Conservation (phyloP, 2,888 invertebrate species). For the Eupithecia inturbata region DNA sequence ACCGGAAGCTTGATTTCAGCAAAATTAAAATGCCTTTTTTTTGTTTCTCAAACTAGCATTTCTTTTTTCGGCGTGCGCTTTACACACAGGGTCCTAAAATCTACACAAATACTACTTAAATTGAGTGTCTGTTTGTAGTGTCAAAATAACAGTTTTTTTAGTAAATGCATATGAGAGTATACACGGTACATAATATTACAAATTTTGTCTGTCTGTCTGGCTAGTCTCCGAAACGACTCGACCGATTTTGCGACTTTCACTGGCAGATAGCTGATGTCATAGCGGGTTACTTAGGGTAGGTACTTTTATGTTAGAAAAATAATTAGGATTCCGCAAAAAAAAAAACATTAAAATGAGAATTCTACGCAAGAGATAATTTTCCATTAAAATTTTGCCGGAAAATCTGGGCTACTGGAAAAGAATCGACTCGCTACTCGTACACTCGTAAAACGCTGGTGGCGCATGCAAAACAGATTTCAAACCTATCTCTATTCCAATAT, state of each 20-base stretch:
- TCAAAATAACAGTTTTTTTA: not conserved
- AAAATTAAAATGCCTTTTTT: slow-evolving; percentile 8
- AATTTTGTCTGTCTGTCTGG: not conserved
- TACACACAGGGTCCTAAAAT: not conserved
- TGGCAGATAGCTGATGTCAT: too few species aligned
- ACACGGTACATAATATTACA: not conserved
- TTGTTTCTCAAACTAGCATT: not conserved
- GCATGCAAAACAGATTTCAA: not conserved
- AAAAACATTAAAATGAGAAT: not conserved
- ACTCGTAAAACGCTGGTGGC: not conserved
- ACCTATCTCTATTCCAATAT: too few species aligned
- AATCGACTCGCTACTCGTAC: not conserved
- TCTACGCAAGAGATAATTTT: not conserved
- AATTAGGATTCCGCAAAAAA: not conserved
- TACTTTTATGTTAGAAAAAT: not conserved
- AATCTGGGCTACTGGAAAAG: not conserved
- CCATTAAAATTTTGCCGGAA: not conserved
- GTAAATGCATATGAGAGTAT: not conserved
- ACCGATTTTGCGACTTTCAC: not conserved
- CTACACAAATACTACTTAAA: not conserved
- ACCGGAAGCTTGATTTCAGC: slow-evolving; percentile 39
- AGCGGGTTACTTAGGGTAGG: not conserved
- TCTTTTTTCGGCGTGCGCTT: not conserved
- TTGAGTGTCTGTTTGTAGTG: not conserved
- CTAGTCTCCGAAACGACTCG: not conserved